Evolutionary conservation across 2,797 vertebrate species (phyloP), one percentile per base, ranked within the genome.

Genomic region (Oceanodroma leucorhoa): DNA sequence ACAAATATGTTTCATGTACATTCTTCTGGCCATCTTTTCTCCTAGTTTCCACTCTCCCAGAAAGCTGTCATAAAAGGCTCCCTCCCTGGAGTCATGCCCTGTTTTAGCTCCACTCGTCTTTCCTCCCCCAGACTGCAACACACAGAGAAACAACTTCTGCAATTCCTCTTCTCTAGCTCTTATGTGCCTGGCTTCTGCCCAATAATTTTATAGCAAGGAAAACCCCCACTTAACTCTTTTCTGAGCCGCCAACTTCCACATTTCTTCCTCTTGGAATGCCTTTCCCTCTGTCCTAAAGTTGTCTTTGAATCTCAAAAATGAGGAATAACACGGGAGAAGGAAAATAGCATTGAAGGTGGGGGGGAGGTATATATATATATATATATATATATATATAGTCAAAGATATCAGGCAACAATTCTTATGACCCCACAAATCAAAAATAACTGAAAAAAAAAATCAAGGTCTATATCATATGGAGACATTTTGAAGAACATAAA

Each of bases 61-160:
- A 93, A 94, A 94, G 69, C 91, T 96, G 89, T 95, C 91, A 93
- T 73, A 93, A 94, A 91, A 91, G 85, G 64, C 69, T 95, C 87
- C 38, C 50, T 94, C 85, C 90, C 88, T 93, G 83, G 90, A 94
- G 84, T 88, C 8, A 0, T 93, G 95, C 87, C 93, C 91, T 95
- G 93, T 61, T 93, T 94, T 90, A 91, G 65, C 65, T 94, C 38
- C 61, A 38, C 75, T 93, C 17, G 2, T 94, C 89, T 90, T 90
- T 77, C 91, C 76, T 95, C 79, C 90, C 57, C 72, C 72, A 81
- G 82, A 92, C 61, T 81, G 84, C 85, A 91, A 86, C 48, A 91
- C 71, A 71, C 61, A 94, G 57, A 87, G 75, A 93, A 93, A 92
- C 51, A 92, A 78, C 41, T 91, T 80, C 75, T 94, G 69, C 83